Conservation (phyloP, 2,113 vertebrate genomes). For the Zapornia atra region DNA sequence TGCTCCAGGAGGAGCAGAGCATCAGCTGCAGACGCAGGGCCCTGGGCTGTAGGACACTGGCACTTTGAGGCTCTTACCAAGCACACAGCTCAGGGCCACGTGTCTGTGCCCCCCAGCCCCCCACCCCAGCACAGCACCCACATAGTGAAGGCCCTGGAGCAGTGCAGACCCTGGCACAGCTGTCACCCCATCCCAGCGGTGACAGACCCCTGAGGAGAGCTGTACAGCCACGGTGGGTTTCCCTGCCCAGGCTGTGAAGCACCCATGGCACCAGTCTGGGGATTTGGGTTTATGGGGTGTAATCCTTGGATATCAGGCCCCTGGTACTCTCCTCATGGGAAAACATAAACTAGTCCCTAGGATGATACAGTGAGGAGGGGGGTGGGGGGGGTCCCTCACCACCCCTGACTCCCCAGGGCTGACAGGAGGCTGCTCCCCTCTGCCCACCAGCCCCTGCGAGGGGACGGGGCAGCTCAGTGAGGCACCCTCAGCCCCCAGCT, state of each 20-base stretch:
- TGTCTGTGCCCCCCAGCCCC: not conserved
- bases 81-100: rapidly evolving
- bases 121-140: not conserved
- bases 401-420: not conserved
- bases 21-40: not conserved
- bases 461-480: not conserved
- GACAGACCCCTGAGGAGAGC: not conserved
- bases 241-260: not conserved
- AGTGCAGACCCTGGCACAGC: not conserved
- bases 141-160: not conserved
- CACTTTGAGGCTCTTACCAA: not conserved
- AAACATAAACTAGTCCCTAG: not conserved
- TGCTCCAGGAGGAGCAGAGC: not conserved
- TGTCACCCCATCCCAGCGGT: not conserved
- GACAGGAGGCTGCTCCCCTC: not conserved
- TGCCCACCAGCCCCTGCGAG: not conserved
- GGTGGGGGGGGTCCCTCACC: not conserved
- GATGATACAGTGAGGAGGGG: not conserved
- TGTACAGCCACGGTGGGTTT: not conserved
- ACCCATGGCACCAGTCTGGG: not conserved
- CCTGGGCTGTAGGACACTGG: not conserved
- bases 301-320: not conserved
- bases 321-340: rapidly evolving
- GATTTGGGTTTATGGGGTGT: not conserved
- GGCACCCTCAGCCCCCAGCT: rapidly evolving